Evolutionary conservation across 2,888 invertebrate genomes (phyloP), one percentile per base, ranked within the genome.

Genomic region (Capitulum mitella): DNA sequence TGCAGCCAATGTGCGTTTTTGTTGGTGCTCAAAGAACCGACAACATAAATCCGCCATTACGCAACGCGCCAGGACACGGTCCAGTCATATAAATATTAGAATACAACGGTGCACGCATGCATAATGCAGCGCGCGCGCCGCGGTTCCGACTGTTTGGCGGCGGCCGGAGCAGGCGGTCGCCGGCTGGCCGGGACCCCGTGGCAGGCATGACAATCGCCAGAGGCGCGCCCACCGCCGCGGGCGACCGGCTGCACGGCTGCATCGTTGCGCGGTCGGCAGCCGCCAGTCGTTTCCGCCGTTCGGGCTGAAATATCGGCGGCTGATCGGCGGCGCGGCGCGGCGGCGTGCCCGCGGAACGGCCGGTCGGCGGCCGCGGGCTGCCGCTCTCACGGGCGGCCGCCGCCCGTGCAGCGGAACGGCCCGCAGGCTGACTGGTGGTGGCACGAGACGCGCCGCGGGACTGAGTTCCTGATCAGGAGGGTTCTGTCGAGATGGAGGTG

Each of bases 1-100:
- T 29, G 6, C 58, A 29, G 58, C 29, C 58, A 58, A 29, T 14
- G 6, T 58, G 10, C 37, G 70, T 37, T 70, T 70, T 70, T 70
- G 37, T 70, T 37, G 70, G 37, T 5, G 1, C 22, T 37, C 70
- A 70, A 70, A 70, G 70, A 70, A 70, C 37, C 37, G 37, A 19
- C 70, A 8, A 70, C 70, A 70, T 70, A 70, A 70, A 14, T 70
- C 70, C 6, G 22, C 70, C 70, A 70, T 70, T 37, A 37, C 37
- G 70, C 70, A 70, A 70, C 22, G 5, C 29, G 26, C 5, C 6
- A 37, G 70, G 70, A 70, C 37, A 70, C 37, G 16, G 29, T 6
- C 6, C 70, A 19, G 37, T 12, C 70, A 37, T 26, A 70, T 70
- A 70, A 70, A 70, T 70, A 37, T 37, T 70, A 22, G 26, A 34